A percentile compares a stretch with the other conserved stretches of the same genome.
These are phyloP conservation scores for Tiliqua scincoides DNA, from an alignment of 2,113 vertebrate species.

Conservation along the genomic window DNA sequence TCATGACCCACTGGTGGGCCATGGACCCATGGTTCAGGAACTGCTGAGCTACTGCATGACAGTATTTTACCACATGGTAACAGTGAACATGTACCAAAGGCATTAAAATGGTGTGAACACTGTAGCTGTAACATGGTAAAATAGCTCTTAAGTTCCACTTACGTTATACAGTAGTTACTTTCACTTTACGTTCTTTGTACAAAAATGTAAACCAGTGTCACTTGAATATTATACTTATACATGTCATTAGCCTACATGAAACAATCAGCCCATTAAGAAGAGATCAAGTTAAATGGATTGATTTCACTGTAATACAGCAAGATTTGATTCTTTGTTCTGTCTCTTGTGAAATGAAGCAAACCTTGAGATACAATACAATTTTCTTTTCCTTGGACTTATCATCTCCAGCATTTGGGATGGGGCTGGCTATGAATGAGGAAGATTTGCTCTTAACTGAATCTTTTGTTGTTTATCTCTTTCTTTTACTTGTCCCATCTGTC, in stretches of 20 bases:
- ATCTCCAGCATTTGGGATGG: conserved; percentile 8
- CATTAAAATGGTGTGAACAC: background rate
- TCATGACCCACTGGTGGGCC: too few relatives aligned
- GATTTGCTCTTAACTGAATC: conserved; percentile 44
- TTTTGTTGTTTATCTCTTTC: conserved; percentile 54
- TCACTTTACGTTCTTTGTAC: background rate
- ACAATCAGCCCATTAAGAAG: conserved; percentile 15
- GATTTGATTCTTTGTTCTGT: conserved; percentile 22
- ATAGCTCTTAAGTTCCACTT: background rate
- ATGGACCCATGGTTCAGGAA: background rate
- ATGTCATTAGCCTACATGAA: background rate
- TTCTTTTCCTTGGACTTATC: conserved; percentile 52
- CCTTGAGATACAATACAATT: conserved; percentile 55
- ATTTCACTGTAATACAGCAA: conserved; percentile 18
- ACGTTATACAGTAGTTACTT: background rate
- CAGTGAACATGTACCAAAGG: background rate
- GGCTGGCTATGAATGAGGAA: conserved; percentile 30
- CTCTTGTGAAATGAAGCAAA: conserved; percentile 42
- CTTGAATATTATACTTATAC: conserved; percentile 8
- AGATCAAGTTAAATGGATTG: conserved; percentile 13
- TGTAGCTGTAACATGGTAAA: background rate
- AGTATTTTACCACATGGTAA: background rate
- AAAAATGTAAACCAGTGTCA: background rate
- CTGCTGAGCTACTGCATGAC: too few relatives aligned
- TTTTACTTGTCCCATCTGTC: conserved; percentile 55